These are phyloP conservation scores for Buceros bicornis DNA, from an alignment of 2,797 vertebrate species.

Conservation along the genomic window DNA sequence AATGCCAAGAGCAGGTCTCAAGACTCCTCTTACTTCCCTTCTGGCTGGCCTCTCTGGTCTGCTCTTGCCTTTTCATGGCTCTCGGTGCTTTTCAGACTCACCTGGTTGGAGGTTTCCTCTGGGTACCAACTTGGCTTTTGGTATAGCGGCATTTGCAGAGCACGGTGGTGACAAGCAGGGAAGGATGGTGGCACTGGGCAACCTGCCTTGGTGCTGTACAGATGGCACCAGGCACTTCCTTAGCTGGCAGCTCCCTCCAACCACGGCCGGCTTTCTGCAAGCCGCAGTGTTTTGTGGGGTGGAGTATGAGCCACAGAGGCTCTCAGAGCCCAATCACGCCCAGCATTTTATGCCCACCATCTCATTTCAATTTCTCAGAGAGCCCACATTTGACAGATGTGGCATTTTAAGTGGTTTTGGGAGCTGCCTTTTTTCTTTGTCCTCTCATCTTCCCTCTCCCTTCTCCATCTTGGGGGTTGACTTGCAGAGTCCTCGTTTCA, in stretches of 20 bases:
- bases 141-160: background rate
- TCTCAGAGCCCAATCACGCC: background rate
- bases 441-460: background rate
- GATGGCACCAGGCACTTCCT: background rate
- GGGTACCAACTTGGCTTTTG: background rate
- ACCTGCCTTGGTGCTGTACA: background rate
- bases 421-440: background rate
- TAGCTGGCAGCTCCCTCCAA: background rate
- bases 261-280: background rate
- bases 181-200: background rate
- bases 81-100: background rate
- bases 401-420: background rate
- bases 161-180: background rate
- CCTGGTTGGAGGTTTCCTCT: background rate
- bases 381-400: background rate
- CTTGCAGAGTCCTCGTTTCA: background rate
- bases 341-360: background rate
- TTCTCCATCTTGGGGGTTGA: background rate
- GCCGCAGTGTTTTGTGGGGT: background rate
- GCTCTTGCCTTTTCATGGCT: background rate
- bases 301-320: background rate
- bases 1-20: background rate
- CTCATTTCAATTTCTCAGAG: background rate
- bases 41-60: background rate
- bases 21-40: background rate